Percentiles rank a stretch among this genome's conserved stretches.
Conservation (phyloP, 2,113 vertebrate species). For the Boulengerochromis microlepis region DNA sequence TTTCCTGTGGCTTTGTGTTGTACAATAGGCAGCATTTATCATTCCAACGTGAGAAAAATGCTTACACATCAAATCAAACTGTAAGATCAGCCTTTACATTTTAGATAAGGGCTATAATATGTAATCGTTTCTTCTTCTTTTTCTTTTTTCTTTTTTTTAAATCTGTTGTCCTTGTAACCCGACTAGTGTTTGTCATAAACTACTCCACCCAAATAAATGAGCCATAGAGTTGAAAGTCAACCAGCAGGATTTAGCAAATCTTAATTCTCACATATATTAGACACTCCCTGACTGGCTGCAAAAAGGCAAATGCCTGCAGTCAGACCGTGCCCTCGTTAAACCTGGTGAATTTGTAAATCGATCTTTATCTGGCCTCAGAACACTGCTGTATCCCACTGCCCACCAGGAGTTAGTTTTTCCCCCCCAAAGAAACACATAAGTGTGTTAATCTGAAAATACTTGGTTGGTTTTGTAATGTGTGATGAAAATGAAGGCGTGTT, state of each 20-base stretch:
- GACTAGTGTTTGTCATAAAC: not conserved
- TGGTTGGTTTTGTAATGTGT: not conserved
- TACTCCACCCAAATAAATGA: not conserved
- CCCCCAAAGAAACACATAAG: not conserved
- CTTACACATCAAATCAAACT: not conserved
- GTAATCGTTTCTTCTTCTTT: accelerated
- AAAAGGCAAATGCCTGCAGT: not conserved
- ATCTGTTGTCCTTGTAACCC: not conserved
- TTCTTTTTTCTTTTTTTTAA: accelerated
- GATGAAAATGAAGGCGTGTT: not conserved
- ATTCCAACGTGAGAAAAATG: not conserved
- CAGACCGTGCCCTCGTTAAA: not conserved
- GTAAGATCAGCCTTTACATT: not conserved
- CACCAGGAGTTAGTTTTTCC: accelerated
- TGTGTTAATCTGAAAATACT: accelerated
- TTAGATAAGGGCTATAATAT: not conserved
- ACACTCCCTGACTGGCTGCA: not conserved
- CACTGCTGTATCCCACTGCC: not conserved
- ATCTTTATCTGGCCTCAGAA: not conserved
- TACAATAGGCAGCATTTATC: not conserved
- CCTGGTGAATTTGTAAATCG: not conserved
- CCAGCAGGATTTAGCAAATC: not conserved
- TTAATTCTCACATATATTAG: not conserved
- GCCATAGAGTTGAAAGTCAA: not conserved
- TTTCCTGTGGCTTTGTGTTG: not conserved